A percentile compares a stretch with the other conserved stretches of the same genome.
phyloP scores from a whole-genome alignment of 2,113 vertebrate genomes.

The Pituophis catenifer region DNA sequence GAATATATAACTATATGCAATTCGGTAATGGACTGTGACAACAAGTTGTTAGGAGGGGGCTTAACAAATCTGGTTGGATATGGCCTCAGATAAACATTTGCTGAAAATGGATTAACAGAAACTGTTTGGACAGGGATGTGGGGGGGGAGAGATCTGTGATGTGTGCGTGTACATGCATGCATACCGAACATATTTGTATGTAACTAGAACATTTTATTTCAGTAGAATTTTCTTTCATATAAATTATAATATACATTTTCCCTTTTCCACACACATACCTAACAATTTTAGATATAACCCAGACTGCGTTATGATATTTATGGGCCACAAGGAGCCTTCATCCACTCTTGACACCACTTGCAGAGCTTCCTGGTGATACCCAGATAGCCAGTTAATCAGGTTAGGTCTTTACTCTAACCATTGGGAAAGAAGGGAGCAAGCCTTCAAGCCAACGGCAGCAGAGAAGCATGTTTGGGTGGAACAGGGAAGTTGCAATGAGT shows the following conservation, averaged over 20 bases:
- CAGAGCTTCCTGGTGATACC: neutral
- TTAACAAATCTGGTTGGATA: slow-evolving; percentile 78
- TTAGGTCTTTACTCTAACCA: neutral
- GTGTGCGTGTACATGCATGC: neutral
- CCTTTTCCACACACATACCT: slow-evolving; percentile 10
- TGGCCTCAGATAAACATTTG: slow-evolving; percentile 75
- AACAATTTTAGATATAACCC: slow-evolving; percentile 29
- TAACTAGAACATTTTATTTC: neutral
- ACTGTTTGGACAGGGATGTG: slow-evolving; percentile 11
- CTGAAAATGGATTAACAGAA: slow-evolving; percentile 63
- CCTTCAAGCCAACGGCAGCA: neutral
- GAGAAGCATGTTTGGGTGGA: neutral
- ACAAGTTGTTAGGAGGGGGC: slow-evolving; percentile 84
- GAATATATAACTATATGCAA: slow-evolving; percentile 95
- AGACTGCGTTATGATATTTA: neutral
- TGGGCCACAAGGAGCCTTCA: neutral
- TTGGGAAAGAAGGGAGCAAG: neutral
- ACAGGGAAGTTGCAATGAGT: neutral
- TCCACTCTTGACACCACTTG: neutral
- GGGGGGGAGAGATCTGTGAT: neutral
- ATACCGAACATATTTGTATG: neutral
- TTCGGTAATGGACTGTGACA: slow-evolving; percentile 97
- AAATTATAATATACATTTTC: slow-evolving; percentile 14
- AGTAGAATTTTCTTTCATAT: neutral
- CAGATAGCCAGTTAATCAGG: neutral